phyloP scores from a whole-genome alignment of 2,113 vertebrate species.

The Harpagus bidentatus region DNA sequence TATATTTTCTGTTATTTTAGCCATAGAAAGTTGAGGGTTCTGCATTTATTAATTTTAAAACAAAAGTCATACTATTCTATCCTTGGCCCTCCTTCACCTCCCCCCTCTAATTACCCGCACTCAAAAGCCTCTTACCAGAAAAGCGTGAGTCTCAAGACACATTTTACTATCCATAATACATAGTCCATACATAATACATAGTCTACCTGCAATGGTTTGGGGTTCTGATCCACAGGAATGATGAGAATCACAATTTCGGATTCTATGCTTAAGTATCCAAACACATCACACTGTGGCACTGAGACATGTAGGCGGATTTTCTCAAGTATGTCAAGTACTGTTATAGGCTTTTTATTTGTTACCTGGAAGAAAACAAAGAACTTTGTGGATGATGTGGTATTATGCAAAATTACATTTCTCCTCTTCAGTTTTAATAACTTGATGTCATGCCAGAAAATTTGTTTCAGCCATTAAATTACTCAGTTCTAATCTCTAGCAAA shows the following conservation, averaged over 20 bases:
- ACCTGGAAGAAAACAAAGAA: conserved; percentile 71
- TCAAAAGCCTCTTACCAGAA: not conserved
- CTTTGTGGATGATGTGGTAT: not conserved
- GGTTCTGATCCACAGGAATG: conserved; percentile 88
- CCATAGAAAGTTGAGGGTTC: not conserved
- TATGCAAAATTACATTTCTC: not conserved
- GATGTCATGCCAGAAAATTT: not conserved
- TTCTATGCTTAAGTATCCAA: conserved; percentile 94
- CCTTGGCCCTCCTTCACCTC: not conserved
- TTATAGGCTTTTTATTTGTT: conserved; percentile 86
- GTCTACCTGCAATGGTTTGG: conserved; percentile 90
- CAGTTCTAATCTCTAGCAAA: not conserved
- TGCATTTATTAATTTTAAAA: not conserved
- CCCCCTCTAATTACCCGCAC: not conserved
- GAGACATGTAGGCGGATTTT: conserved; percentile 91
- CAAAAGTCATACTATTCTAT: not conserved
- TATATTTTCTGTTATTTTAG: not conserved
- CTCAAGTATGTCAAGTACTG: conserved; percentile 86
- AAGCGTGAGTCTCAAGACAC: not conserved
- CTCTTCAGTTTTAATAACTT: not conserved
- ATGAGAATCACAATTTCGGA: conserved; percentile 91
- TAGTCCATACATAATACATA: not conserved
- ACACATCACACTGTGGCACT: conserved; percentile 95
- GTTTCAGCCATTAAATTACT: not conserved
- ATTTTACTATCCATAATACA: not conserved